Percentiles rank a stretch among this genome's conserved stretches.
phyloP scores from a whole-genome alignment of 2,113 vertebrate genomes.

The Neogobius melanostomus region DNA sequence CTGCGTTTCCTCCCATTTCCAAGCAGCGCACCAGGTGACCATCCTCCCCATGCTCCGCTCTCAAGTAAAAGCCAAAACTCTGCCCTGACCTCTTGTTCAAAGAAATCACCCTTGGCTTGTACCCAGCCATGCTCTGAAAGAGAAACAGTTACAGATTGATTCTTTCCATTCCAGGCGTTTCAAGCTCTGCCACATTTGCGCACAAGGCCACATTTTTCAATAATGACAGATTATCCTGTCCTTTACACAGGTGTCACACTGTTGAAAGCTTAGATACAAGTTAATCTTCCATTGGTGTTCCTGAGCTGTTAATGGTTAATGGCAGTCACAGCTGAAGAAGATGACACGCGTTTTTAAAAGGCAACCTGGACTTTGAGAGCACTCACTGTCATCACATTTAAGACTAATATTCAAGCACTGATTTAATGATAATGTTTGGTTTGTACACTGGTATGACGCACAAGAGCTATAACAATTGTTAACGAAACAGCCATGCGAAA shows the following conservation, averaged over 20 bases:
- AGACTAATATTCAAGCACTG: background rate
- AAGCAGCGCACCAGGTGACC: constrained; percentile 90
- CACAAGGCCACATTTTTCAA: background rate
- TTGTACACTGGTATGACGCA: background rate
- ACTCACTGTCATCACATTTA: background rate
- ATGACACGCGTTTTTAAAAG: constrained; percentile 26
- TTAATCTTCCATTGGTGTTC: constrained; percentile 38
- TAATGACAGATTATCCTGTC: constrained; percentile 3
- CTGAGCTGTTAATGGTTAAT: constrained; percentile 62
- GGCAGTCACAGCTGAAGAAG: constrained; percentile 34
- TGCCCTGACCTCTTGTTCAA: constrained; percentile 81
- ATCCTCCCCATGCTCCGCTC: constrained; percentile 79
- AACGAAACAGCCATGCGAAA: too few relatives aligned
- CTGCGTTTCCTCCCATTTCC: constrained; percentile 81
- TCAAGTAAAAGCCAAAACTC: constrained; percentile 88
- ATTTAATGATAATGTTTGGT: background rate
- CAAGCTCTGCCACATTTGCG: background rate
- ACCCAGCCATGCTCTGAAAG: constrained; percentile 78
- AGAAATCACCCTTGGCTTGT: constrained; percentile 81
- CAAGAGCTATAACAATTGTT: background rate
- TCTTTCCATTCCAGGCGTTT: background rate
- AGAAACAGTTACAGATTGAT: background rate
- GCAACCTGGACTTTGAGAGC: constrained; percentile 55
- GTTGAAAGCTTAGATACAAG: constrained; percentile 39
- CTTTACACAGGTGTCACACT: constrained; percentile 1